phyloP scores from a whole-genome alignment of 2,113 vertebrate species.

The Cyphotilapia sp. region DNA sequence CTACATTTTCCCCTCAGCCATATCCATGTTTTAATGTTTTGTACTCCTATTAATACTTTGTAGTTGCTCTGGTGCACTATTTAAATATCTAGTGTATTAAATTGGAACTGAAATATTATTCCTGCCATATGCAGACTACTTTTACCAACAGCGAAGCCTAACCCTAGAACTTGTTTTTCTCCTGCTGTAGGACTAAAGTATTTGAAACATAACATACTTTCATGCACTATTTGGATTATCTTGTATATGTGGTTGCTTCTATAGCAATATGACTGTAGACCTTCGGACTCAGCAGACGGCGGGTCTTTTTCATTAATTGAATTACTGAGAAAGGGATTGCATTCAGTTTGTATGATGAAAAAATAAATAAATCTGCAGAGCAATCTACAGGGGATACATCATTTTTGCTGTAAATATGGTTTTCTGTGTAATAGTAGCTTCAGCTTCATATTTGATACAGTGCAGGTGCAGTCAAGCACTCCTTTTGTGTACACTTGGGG shows the following conservation, averaged over 20 bases:
- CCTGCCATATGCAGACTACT: neutral
- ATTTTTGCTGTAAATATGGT: neutral
- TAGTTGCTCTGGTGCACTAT: neutral
- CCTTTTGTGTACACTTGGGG: slow-evolving; percentile 7
- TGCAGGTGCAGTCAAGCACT: slow-evolving; percentile 8
- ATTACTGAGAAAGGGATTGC: neutral
- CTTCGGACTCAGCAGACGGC: neutral
- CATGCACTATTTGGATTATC: neutral
- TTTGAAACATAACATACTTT: neutral
- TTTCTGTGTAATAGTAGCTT: neutral
- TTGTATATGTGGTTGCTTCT: neutral
- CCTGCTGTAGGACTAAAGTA: neutral
- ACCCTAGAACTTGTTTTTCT: neutral
- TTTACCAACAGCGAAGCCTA: neutral
- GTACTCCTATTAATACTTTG: neutral
- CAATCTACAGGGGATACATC: neutral
- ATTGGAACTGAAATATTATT: neutral
- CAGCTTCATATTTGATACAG: neutral
- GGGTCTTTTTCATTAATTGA: neutral
- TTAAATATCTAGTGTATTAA: neutral
- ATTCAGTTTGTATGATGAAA: neutral
- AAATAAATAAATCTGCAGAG: neutral
- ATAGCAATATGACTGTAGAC: neutral
- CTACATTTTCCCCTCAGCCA: neutral
- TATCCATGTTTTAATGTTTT: neutral